Percentiles rank a stretch among this genome's conserved stretches.
Conservation (phyloP, 2,888 invertebrate genomes). For the Dichetophora obliterata region DNA sequence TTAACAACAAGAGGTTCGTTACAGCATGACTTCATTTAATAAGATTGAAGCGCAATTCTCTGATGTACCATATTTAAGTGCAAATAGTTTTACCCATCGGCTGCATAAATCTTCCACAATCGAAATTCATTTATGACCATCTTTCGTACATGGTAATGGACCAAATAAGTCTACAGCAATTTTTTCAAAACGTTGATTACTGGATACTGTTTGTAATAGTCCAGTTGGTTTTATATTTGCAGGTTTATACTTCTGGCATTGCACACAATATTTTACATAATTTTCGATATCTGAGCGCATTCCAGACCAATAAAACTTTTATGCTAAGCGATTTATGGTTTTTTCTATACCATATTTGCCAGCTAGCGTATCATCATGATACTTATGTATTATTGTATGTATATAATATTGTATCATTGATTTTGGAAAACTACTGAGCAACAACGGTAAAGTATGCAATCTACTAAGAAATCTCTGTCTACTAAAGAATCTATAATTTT, state of each 20-base stretch:
- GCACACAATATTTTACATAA: no score
- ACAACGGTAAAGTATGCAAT: no score
- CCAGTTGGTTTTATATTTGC: neutral
- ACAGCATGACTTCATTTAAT: no score
- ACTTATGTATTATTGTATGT: neutral
- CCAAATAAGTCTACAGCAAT: neutral
- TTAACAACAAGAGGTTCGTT: no score
- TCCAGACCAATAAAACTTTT: neutral
- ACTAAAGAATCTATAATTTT: no score
- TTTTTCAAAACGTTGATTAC: no score
- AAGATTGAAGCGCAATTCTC: neutral
- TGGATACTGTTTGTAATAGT: neutral
- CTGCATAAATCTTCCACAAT: slow-evolving; percentile 4
- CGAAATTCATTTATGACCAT: no score
- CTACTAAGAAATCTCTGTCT: no score
- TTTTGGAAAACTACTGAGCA: neutral
- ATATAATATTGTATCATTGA: neutral
- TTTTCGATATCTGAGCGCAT: slow-evolving; percentile 4
- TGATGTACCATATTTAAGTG: neutral
- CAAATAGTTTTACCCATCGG: neutral
- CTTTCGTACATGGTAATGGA: neutral
- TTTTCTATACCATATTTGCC: neutral
- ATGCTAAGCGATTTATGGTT: neutral
- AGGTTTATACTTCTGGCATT: no score
- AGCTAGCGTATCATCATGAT: neutral